Conservation (phyloP, 1,140 invertebrate species). For the Sarcophaga bullata region DNA sequence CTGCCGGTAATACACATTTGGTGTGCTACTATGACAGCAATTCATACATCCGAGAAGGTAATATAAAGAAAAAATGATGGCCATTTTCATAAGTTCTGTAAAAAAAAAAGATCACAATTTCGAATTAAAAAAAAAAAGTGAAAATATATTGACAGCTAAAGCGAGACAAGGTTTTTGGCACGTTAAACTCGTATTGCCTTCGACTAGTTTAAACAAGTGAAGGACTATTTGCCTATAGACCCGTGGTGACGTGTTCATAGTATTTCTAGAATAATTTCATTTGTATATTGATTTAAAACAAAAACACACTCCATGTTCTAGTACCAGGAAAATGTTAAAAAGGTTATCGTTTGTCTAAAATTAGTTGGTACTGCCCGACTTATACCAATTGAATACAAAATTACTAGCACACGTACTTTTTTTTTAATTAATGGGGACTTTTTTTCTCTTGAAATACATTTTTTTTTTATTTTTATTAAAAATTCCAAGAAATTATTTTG, state of each 20-base stretch:
- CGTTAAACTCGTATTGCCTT: background rate
- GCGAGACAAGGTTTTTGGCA: background rate
- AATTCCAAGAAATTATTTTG: constrained; percentile 20
- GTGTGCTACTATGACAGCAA: constrained; percentile 78
- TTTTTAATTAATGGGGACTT: too few relatives aligned
- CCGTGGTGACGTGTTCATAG: background rate
- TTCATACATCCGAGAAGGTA: constrained; percentile 74
- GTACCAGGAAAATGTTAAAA: background rate
- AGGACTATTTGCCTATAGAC: background rate
- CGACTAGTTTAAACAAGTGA: background rate
- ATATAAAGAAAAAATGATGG: too few relatives aligned
- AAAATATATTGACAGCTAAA: background rate
- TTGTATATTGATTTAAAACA: background rate
- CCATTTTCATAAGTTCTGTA: background rate
- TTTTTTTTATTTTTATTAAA: background rate
- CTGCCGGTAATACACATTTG: constrained; percentile 67
- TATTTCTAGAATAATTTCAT: constrained; percentile 3
- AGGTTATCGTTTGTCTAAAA: constrained; percentile 1
- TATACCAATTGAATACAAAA: background rate
- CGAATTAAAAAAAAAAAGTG: constrained; percentile 14
- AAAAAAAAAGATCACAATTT: constrained; percentile 18
- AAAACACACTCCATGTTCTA: background rate
- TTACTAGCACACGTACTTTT: background rate
- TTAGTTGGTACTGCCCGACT: background rate
- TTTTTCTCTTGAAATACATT: background rate